These are phyloP conservation scores for Schizotus pectinicornis DNA, from an alignment of 2,888 invertebrate genomes.

Conservation along the genomic window DNA sequence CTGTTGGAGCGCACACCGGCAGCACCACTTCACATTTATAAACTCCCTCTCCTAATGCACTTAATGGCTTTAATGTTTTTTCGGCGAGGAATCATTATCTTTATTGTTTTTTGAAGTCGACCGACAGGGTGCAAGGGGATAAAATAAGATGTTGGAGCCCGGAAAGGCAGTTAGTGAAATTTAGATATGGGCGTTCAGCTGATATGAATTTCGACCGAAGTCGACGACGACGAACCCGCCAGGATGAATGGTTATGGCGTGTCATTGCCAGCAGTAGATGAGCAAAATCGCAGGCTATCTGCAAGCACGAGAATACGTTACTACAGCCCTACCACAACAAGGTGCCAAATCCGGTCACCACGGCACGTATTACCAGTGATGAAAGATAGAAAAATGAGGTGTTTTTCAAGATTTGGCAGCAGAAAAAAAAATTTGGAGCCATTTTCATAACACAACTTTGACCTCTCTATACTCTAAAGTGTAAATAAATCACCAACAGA, in stretches of 20 bases:
- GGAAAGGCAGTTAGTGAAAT: neutral
- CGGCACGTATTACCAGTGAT: no score
- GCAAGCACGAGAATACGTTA: slow-evolving; percentile 4
- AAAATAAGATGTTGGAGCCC: neutral
- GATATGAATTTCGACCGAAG: slow-evolving; percentile 11
- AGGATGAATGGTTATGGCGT: slow-evolving; percentile 15
- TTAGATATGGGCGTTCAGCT: slow-evolving; percentile 1
- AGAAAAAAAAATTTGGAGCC: no score
- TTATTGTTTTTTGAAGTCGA: slow-evolving; percentile 26
- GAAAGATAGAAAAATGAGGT: no score
- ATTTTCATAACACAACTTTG: no score
- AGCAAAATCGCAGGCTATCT: slow-evolving; percentile 12
- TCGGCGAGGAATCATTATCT: slow-evolving; percentile 30
- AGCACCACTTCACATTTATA: slow-evolving; percentile 36
- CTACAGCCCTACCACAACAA: neutral
- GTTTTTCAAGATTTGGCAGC: no score
- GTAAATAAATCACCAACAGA: no score
- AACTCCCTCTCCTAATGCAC: slow-evolving; percentile 35
- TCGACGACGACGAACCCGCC: neutral
- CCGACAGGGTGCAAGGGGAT: neutral
- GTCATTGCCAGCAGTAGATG: slow-evolving; percentile 15
- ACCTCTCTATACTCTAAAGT: no score
- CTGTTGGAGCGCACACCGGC: slow-evolving; percentile 26
- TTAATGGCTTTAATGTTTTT: slow-evolving; percentile 34
- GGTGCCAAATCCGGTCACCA: no score